Conservation (phyloP, 2,113 vertebrate genomes). For the Onychostruthus taczanowskii region DNA sequence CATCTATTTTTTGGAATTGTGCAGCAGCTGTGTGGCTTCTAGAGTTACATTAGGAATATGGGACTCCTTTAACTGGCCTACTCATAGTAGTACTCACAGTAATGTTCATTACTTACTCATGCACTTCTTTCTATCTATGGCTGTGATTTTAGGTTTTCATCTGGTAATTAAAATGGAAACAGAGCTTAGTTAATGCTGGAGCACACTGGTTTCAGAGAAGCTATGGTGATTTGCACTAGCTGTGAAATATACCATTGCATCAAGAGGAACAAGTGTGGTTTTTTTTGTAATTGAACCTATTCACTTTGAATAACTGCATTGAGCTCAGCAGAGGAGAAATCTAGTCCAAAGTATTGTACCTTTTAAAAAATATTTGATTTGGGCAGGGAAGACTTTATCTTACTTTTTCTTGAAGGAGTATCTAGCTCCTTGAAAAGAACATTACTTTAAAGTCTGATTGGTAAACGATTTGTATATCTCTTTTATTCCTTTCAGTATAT, state of each 20-base stretch:
- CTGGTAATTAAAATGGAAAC: background rate
- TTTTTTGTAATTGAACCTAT: background rate
- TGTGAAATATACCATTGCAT: background rate
- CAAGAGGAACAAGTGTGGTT: background rate
- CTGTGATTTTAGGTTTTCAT: background rate
- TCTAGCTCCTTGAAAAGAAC: background rate
- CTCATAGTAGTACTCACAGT: background rate
- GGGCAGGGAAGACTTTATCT: background rate
- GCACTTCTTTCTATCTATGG: background rate
- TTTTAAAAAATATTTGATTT: background rate
- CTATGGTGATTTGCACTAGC: background rate
- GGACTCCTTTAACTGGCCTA: background rate
- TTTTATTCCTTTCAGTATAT: background rate
- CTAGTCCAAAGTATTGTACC: background rate
- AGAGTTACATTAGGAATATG: background rate
- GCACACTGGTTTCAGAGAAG: background rate
- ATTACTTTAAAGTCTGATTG: background rate
- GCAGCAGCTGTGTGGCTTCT: background rate
- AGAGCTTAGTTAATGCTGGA: background rate
- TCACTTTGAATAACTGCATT: background rate
- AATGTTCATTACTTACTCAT: background rate
- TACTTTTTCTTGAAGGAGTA: background rate
- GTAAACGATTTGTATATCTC: background rate
- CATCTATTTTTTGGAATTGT: rapidly evolving
- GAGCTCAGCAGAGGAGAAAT: background rate